A percentile compares a stretch with the other conserved stretches of the same genome.
phyloP scores from a whole-genome alignment of 2,888 invertebrate species.

The Cheilosia grossa region DNA sequence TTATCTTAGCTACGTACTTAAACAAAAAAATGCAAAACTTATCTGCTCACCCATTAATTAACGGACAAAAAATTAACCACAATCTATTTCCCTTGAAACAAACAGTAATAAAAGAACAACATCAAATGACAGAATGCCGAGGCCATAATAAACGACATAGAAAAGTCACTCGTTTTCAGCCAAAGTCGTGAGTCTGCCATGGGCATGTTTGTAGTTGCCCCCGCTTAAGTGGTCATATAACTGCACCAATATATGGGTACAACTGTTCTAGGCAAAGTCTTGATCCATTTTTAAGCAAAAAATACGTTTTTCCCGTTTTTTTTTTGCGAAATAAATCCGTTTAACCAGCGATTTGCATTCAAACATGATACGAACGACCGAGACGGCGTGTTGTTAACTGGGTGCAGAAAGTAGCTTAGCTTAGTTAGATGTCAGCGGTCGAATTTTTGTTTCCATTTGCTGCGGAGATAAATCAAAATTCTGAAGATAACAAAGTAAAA shows the following conservation, averaged over 20 bases:
- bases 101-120: constrained; percentile 1
- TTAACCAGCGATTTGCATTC: neutral
- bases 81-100: constrained; percentile 31
- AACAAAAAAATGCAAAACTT: neutral
- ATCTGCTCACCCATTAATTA: constrained; percentile 46
- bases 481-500: too few species aligned
- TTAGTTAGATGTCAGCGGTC: neutral
- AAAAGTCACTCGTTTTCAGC: constrained; percentile 54
- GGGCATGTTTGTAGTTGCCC: constrained; percentile 5
- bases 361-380: neutral
- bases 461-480: too few species aligned
- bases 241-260: neutral
- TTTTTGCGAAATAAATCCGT: neutral
- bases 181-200: constrained; percentile 47
- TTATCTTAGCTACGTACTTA: too few species aligned
- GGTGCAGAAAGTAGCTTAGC: neutral
- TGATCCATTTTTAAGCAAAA: neutral
- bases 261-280: too few species aligned
- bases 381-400: neutral
- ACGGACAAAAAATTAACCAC: constrained; percentile 12
- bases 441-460: neutral
- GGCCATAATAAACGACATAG: constrained; percentile 21
- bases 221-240: neutral
- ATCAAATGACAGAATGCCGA: constrained; percentile 26
- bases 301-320: neutral